A percentile compares a stretch with the other conserved stretches of the same genome.
Conservation (phyloP, 2,888 invertebrate genomes). For the Pristionchus exspectatus region DNA sequence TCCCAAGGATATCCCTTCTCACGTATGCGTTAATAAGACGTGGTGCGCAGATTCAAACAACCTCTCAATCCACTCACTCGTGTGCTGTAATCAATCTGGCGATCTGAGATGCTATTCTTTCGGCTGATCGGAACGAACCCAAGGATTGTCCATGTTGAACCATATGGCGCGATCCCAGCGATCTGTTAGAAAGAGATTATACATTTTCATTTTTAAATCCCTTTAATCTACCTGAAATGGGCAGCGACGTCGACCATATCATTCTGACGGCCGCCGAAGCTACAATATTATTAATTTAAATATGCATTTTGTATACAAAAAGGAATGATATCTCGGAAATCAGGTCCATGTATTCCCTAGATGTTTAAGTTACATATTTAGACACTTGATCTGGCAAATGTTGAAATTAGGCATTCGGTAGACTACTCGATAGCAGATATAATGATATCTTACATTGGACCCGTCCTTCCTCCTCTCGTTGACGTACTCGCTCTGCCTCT, state of each 20-base stretch:
- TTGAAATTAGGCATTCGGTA: not conserved
- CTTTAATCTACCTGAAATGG: not conserved
- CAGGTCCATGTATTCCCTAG: not conserved
- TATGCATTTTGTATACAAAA: not conserved
- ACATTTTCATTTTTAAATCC: too few relatives aligned
- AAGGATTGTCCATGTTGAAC: too few relatives aligned
- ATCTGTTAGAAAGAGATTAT: too few relatives aligned
- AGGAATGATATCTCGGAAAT: not conserved
- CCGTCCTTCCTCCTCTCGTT: not conserved
- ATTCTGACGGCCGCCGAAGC: conserved; percentile 39
- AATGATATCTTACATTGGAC: not conserved
- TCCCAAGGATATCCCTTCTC: too few relatives aligned
- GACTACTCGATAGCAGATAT: not conserved
- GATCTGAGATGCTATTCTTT: too few relatives aligned
- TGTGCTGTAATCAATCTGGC: too few relatives aligned
- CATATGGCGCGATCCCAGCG: too few relatives aligned
- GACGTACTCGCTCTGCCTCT: not conserved
- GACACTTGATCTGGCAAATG: not conserved
- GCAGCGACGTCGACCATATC: not conserved
- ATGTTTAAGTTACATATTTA: not conserved
- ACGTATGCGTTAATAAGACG: too few relatives aligned
- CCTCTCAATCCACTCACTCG: too few relatives aligned
- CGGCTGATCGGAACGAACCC: too few relatives aligned
- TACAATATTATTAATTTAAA: not conserved
- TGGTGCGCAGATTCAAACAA: too few relatives aligned